phyloP scores from a whole-genome alignment of 2,113 vertebrate species.

The Myotis brandtii region DNA sequence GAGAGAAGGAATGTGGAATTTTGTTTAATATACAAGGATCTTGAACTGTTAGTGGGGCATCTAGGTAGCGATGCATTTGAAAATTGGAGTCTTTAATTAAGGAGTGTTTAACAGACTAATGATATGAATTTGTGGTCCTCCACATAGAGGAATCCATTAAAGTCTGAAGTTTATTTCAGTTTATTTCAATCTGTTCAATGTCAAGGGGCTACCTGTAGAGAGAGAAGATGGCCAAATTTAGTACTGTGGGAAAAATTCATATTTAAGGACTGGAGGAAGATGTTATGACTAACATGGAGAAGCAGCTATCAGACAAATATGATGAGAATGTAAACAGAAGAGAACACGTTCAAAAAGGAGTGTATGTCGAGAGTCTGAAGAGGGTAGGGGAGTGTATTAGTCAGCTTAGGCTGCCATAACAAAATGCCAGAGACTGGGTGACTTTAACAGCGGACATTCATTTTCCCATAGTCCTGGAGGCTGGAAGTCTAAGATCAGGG shows the following conservation, averaged over 20 bases:
- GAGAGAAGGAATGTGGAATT: background rate
- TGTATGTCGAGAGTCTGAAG: background rate
- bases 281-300: background rate
- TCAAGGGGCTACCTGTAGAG: background rate
- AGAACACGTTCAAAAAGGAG: background rate
- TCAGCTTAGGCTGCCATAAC: background rate
- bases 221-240: background rate
- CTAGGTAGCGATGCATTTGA: background rate
- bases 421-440: background rate
- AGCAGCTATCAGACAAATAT: constrained; percentile 8
- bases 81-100: background rate
- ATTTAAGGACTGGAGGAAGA: background rate
- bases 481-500: background rate
- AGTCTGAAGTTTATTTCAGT: background rate
- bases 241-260: background rate
- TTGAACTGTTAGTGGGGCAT: background rate
- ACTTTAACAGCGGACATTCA: background rate
- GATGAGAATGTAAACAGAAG: background rate
- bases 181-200: background rate
- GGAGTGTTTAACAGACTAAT: background rate
- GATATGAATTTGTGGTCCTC: background rate
- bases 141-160: background rate
- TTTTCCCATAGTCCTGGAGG: background rate
- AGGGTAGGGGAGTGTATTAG: background rate
- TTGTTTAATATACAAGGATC: background rate